Evolutionary conservation across 2,113 vertebrate species (phyloP), one percentile per base, ranked within the genome.

Genomic region (Toxotes chatareus): DNA sequence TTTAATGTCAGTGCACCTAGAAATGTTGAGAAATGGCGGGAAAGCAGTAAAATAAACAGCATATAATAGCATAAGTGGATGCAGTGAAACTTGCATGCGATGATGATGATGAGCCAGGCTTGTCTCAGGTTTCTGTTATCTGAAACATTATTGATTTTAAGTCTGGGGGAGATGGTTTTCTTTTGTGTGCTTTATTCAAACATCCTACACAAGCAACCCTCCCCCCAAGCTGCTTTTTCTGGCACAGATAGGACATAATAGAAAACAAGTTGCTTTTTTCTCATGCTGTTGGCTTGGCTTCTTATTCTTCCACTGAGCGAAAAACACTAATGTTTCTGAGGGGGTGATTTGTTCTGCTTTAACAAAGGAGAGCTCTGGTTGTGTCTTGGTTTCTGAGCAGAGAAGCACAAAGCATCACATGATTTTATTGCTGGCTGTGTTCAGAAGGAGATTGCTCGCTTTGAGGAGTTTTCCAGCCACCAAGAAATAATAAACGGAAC

Each of bases 101-200:
- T 34, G 11, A 34, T 60, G 44, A 27, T 79, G 51, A 60, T 59
- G 49, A 38, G 23, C 14, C 23, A 31, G 32, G n/a, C 61, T 40
- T 4, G 2, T 80, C 78, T 89, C 84, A 62, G 44, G 57, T 88
- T 89, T 87, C 63, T 84, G 89, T 76, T 76, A 88, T 90, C 72
- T 73, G 89, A 89, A 61, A 81, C 71, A 0, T 6, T 83, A 93
- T 92, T 72, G 86, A 91, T 92, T 82, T 66, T 21, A 36, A 49
- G 47, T 67, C 46, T 46, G 13, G 53, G 70, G 69, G 47, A 71
- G 71, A 70, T 21, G 63, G 31, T 85, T 60, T 64, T 46, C 68
- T 47, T 70, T 66, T 60, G 31, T 78, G 63, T 49, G 65, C 31
- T 56, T 51, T 55, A 51, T 80, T 55, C 10, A 85, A 82, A 85